Conservation (phyloP, 2,888 invertebrate species). For the Argyresthia albistria region DNA sequence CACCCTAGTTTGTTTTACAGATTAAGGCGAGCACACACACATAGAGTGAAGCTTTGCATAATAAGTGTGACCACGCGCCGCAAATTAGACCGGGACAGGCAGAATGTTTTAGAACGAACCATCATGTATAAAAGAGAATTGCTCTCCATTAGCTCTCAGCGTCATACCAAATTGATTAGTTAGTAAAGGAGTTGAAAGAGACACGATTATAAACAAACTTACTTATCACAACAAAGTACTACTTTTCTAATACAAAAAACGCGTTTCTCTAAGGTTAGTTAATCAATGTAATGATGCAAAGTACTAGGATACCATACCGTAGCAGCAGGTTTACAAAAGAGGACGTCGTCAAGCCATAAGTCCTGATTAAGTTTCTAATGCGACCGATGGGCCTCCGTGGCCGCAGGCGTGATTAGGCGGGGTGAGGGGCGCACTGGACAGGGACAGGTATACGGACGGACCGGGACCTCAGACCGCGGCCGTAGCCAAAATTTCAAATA, state of each 20-base stretch:
- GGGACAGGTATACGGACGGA: neutral
- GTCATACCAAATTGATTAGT: no score
- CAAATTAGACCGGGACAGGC: neutral
- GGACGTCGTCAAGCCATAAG: conserved; percentile 19
- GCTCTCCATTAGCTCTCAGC: no score
- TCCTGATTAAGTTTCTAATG: conserved; percentile 42
- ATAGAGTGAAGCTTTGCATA: conserved; percentile 1
- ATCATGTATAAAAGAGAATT: neutral
- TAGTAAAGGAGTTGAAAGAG: no score
- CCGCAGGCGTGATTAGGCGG: conserved; percentile 8
- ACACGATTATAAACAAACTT: no score
- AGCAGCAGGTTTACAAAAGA: no score
- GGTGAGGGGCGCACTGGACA: neutral
- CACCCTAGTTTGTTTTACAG: conserved; percentile 45
- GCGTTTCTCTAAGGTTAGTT: no score
- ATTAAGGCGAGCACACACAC: conserved; percentile 23
- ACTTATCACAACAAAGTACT: no score
- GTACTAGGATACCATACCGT: no score
- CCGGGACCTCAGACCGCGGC: neutral
- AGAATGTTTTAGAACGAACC: neutral
- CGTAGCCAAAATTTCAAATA: neutral
- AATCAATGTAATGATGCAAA: no score
- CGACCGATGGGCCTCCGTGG: conserved; percentile 16
- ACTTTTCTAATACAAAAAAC: no score
- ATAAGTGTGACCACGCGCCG: conserved; percentile 1